These are phyloP conservation scores for Coranthus polyacanthus DNA, from an alignment of 2,797 vertebrate species.

Conservation along the genomic window DNA sequence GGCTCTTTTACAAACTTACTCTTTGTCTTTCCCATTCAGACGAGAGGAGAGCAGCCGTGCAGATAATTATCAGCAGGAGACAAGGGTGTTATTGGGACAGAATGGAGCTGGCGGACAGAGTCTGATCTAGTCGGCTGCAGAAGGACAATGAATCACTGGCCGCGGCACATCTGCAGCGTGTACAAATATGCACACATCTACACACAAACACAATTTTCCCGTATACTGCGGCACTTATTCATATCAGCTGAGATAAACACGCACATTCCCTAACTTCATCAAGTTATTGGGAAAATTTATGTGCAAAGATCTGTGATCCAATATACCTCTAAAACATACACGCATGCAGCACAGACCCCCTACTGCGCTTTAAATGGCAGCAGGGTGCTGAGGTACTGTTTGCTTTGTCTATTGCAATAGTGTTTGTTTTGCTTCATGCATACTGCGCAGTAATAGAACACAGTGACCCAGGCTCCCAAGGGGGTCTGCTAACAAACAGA, in stretches of 20 bases:
- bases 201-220: background rate
- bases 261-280: slow-evolving; percentile 27
- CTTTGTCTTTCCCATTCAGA: slow-evolving; percentile 68
- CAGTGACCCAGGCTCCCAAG: slow-evolving; percentile 65
- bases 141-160: slow-evolving; percentile 60
- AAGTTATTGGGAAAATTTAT: slow-evolving; percentile 38
- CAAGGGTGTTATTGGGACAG: slow-evolving; percentile 63
- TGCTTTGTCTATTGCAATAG: slow-evolving; percentile 51
- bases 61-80: slow-evolving; percentile 76
- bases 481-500: slow-evolving; percentile 72
- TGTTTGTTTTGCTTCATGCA: slow-evolving; percentile 69
- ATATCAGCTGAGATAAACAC: no score
- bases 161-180: slow-evolving; percentile 29
- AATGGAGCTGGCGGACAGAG: slow-evolving; percentile 55
- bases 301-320: slow-evolving; percentile 30
- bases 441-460: slow-evolving; percentile 72
- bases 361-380: slow-evolving; percentile 64
- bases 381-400: slow-evolving; percentile 62
- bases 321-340: slow-evolving; percentile 12
- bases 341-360: slow-evolving; percentile 30
- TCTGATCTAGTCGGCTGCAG: slow-evolving; percentile 54
- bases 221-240: background rate
- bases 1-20: slow-evolving; percentile 67
- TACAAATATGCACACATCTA: slow-evolving; percentile 26
- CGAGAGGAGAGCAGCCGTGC: slow-evolving; percentile 56